These are phyloP conservation scores for Daptonema setosum DNA, from an alignment of 2,888 invertebrate species.

Conservation along the genomic window DNA sequence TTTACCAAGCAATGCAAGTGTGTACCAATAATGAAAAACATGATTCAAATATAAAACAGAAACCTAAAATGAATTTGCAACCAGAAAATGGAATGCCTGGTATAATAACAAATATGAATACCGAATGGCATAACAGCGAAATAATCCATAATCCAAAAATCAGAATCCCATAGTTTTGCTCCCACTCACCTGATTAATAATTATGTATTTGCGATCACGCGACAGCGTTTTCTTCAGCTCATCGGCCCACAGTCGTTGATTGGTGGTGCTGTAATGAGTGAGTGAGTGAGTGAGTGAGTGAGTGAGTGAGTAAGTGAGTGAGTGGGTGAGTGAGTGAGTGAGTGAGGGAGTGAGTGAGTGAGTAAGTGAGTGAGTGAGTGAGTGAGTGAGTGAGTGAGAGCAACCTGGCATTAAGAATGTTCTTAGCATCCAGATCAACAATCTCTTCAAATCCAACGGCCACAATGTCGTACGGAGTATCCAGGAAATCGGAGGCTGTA, in stretches of 20 bases:
- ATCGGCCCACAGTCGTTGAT: conserved; percentile 80
- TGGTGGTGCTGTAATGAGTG: conserved; percentile 50
- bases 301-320: background rate
- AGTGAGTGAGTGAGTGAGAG: background rate
- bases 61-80: too few species aligned
- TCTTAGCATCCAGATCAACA: conserved; percentile 90
- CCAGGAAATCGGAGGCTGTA: too few species aligned
- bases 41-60: too few species aligned
- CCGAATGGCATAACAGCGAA: too few species aligned
- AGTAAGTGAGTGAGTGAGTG: background rate
- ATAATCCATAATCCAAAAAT: too few species aligned
- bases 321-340: too few species aligned
- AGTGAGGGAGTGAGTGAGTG: too few species aligned
- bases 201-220: conserved; percentile 61
- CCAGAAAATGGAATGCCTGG: too few species aligned
- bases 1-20: too few species aligned
- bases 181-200: conserved; percentile 70
- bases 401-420: conserved; percentile 75
- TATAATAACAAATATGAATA: too few species aligned
- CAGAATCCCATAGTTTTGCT: too few species aligned
- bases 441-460: conserved; percentile 98
- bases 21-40: too few species aligned
- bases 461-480: conserved; percentile 63
- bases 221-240: conserved; percentile 49
- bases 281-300: background rate